A percentile compares a stretch with the other conserved stretches of the same genome.
phyloP scores from a whole-genome alignment of 2,888 invertebrate genomes.

The Microplitis manilae region DNA sequence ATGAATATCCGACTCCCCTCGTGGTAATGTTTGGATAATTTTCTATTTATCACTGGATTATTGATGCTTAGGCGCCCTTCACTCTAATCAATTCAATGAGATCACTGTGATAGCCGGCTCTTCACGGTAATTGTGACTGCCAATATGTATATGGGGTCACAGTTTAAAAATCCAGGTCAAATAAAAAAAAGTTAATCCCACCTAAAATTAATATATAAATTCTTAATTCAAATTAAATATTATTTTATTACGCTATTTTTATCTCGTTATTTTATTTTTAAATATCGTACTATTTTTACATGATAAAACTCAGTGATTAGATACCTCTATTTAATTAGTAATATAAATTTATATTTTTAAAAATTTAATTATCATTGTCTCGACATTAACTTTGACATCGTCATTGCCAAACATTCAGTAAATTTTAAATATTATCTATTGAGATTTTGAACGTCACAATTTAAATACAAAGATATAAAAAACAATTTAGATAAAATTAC shows the following conservation, averaged over 20 bases:
- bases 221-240: conserved; percentile 5
- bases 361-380: background rate
- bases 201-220: background rate
- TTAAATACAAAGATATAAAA: background rate
- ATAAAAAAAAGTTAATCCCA: background rate
- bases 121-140: conserved; percentile 41
- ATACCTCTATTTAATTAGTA: background rate
- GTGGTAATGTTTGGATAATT: background rate
- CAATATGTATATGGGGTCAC: conserved; percentile 28
- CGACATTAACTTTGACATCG: background rate
- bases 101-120: conserved; percentile 49
- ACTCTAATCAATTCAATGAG: conserved; percentile 49
- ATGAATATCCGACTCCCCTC: background rate
- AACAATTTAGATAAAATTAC: background rate
- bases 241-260: background rate
- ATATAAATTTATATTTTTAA: background rate
- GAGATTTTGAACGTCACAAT: conserved; percentile 5
- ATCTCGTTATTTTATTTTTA: background rate
- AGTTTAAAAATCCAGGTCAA: conserved; percentile 14
- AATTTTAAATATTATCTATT: conserved; percentile 14
- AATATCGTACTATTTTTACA: background rate
- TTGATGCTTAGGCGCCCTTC: conserved; percentile 43
- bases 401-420: conserved; percentile 11
- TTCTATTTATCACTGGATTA: conserved; percentile 20
- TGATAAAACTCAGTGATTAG: background rate